Percentiles rank a stretch among this genome's conserved stretches.
phyloP scores from a whole-genome alignment of 2,888 invertebrate species.

The Platycnemis pennipes region DNA sequence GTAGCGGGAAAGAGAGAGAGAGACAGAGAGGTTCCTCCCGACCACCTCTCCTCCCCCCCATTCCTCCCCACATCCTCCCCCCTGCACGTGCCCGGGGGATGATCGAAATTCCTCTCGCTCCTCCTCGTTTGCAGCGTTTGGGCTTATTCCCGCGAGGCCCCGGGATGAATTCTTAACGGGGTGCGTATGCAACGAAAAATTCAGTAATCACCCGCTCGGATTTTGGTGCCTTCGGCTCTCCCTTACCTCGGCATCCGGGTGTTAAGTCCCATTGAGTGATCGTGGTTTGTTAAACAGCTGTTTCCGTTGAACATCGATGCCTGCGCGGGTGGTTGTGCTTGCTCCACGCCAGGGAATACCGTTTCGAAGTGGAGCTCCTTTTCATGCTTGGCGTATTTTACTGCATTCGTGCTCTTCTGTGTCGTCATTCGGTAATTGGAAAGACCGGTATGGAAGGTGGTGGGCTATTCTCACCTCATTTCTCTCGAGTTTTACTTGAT shows the following conservation, averaged over 20 bases:
- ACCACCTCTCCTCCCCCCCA: background rate
- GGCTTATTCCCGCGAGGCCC: background rate
- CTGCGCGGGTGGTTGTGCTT: background rate
- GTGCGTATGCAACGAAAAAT: constrained; percentile 21
- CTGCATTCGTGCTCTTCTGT: background rate
- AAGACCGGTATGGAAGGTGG: background rate
- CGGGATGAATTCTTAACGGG: constrained; percentile 36
- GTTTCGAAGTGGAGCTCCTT: background rate
- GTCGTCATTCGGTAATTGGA: background rate
- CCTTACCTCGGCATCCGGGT: background rate
- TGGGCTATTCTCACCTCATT: background rate
- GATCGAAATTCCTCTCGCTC: constrained; percentile 12
- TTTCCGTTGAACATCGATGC: background rate
- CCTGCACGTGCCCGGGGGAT: constrained; percentile 23
- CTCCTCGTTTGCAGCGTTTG: background rate
- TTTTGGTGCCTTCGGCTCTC: background rate
- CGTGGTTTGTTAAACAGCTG: background rate
- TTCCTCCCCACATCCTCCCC: background rate
- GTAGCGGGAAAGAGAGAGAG: too few species aligned
- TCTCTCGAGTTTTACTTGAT: background rate
- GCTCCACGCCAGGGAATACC: background rate
- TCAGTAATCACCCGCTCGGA: background rate
- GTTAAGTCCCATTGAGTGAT: background rate
- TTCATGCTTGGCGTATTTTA: background rate
- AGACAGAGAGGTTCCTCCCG: too few species aligned